A percentile compares a stretch with the other conserved stretches of the same genome.
These are phyloP conservation scores for Paracentrotus lividus DNA, from an alignment of 53 echinoderm and acorn worm genomes.

Conservation along the genomic window DNA sequence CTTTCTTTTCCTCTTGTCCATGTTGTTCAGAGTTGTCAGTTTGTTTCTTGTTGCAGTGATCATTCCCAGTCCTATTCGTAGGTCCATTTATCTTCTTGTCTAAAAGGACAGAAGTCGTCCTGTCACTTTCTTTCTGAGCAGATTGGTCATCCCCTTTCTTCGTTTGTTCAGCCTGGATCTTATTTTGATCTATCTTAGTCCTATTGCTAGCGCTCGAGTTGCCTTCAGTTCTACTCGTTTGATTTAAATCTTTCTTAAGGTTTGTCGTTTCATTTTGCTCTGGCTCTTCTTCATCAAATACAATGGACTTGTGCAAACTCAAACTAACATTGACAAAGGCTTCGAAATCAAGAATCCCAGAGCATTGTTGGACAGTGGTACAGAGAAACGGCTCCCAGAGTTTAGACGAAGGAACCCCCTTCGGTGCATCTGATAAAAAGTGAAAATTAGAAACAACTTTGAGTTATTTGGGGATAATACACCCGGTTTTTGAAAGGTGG, in stretches of 20 bases:
- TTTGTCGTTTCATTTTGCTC: neutral
- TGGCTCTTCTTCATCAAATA: neutral
- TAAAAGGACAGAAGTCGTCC: too few species aligned
- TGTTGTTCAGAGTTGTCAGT: neutral
- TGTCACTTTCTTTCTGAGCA: too few species aligned
- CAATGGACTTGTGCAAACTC: constrained; percentile 34
- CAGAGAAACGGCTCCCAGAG: constrained; percentile 64
- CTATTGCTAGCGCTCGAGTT: neutral
- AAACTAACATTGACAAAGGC: constrained; percentile 62
- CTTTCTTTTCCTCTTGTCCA: neutral
- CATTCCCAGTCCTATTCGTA: neutral
- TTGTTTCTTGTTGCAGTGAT: neutral
- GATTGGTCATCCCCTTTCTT: too few species aligned
- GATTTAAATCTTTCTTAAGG: neutral
- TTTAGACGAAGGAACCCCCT: constrained; percentile 65
- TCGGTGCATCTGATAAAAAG: constrained; percentile 55
- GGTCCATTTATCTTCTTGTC: neutral
- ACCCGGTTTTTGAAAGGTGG: too few species aligned
- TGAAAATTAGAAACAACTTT: too few species aligned
- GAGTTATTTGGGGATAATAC: too few species aligned
- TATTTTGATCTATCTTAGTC: neutral
- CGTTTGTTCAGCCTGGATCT: constrained; percentile 6
- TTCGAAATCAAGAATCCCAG: constrained; percentile 52
- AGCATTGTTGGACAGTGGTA: constrained; percentile 26
- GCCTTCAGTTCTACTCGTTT: neutral